Evolutionary conservation across 2,797 vertebrate species (phyloP).

Genomic region (Pseudotriccus pelzelni): DNA sequence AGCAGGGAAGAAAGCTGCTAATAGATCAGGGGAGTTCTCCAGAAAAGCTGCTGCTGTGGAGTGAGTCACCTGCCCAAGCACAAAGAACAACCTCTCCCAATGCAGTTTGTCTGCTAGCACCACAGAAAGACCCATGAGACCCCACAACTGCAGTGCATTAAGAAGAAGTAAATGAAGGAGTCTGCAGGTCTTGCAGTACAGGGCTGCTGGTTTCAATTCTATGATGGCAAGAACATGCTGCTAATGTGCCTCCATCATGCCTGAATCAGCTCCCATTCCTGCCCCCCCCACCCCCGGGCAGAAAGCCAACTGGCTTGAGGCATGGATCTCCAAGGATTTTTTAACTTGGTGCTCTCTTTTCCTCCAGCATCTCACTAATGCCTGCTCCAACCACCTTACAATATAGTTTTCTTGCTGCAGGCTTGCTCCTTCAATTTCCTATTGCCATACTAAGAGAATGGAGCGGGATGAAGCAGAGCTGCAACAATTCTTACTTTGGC

Average conservation of each 20-base stretch:
- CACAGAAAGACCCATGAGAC: not conserved
- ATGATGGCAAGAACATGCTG: not conserved
- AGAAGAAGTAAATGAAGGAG: not conserved
- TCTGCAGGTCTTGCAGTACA: not conserved
- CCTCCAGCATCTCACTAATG: not conserved
- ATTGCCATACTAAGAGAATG: not conserved
- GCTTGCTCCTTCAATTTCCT: not conserved
- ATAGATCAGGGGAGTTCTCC: not conserved
- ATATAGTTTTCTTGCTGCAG: not conserved
- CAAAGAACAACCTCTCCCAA: not conserved
- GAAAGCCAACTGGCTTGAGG: not conserved
- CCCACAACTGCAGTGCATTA: not conserved
- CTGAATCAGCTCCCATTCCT: not conserved
- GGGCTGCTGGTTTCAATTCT: not conserved
- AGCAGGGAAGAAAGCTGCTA: not conserved
- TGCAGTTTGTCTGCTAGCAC: not conserved
- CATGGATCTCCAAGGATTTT: not conserved
- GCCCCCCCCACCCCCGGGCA: not conserved
- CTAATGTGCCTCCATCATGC: rapidly evolving
- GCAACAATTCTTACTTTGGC: not conserved
- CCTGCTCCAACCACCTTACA: not conserved
- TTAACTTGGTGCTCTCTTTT: not conserved
- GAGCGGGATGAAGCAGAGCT: not conserved
- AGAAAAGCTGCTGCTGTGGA: not conserved
- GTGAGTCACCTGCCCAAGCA: not conserved